Conservation (phyloP, 1,140 invertebrate species). For the Arctopsyche grandis region DNA sequence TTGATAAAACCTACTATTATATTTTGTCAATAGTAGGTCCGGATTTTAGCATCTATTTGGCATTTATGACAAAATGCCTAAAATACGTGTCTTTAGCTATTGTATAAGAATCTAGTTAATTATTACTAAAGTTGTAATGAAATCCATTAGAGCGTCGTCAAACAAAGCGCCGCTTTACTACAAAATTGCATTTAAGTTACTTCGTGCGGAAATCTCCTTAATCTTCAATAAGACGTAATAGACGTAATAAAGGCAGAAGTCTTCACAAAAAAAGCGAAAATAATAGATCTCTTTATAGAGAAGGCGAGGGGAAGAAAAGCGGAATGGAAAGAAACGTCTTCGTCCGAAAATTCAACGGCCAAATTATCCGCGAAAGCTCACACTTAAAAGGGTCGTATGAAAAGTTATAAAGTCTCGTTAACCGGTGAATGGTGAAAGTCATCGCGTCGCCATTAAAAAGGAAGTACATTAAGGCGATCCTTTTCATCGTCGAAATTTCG, state of each 20-base stretch:
- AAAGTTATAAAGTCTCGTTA: conserved; percentile 43
- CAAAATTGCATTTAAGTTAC: conserved; percentile 22
- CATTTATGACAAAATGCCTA: background rate
- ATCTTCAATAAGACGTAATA: conserved; percentile 27
- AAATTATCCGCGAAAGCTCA: conserved; percentile 16
- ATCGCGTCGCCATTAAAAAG: conserved; percentile 20
- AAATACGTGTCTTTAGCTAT: background rate
- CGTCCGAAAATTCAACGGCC: background rate
- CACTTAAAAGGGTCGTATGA: conserved; percentile 18
- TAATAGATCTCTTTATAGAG: background rate
- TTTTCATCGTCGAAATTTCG: background rate
- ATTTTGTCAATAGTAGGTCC: too few relatives aligned
- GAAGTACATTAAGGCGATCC: conserved; percentile 26
- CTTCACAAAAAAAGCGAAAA: background rate
- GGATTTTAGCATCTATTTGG: too few relatives aligned
- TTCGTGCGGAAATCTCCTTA: conserved; percentile 28
- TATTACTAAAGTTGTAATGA: conserved; percentile 20
- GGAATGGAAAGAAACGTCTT: background rate
- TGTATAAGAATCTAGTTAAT: conserved; percentile 15
- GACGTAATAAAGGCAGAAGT: conserved; percentile 1
- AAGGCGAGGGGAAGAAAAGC: background rate
- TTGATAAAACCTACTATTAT: too few relatives aligned
- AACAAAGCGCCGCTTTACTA: conserved; percentile 16
- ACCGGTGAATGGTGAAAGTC: conserved; percentile 35
- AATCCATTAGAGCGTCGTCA: conserved; percentile 23